phyloP scores from a whole-genome alignment of 2,888 invertebrate genomes.

The Nebria salina region DNA sequence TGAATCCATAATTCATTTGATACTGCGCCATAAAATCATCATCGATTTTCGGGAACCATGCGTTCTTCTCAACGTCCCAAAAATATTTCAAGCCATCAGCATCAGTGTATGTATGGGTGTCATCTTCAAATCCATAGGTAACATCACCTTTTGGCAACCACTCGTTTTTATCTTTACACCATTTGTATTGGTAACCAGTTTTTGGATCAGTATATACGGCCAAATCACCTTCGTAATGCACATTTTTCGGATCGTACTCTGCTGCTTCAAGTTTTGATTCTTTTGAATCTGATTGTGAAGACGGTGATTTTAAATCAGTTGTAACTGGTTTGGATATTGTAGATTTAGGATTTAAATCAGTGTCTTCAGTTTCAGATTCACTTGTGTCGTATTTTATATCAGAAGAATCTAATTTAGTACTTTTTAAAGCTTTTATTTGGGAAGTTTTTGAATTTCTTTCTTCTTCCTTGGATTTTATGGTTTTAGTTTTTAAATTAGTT shows the following conservation, averaged over 20 bases:
- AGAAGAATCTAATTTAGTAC: background rate
- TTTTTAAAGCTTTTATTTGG: background rate
- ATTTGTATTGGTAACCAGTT: constrained; percentile 73
- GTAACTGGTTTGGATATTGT: background rate
- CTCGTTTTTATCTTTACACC: constrained; percentile 69
- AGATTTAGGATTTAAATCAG: background rate
- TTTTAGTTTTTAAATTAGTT: background rate
- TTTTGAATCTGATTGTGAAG: too few relatives aligned
- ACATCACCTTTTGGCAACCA: constrained; percentile 64
- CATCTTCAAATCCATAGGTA: constrained; percentile 77
- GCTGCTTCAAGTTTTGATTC: constrained; percentile 7
- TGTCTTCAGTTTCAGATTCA: background rate
- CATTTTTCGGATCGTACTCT: constrained; percentile 63
- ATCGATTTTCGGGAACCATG: constrained; percentile 97
- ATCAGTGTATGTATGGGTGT: constrained; percentile 83
- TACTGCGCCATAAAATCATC: constrained; percentile 96
- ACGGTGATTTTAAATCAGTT: background rate
- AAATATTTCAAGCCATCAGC: constrained; percentile 89
- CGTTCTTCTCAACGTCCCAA: constrained; percentile 90
- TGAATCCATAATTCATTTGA: constrained; percentile 93
- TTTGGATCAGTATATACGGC: constrained; percentile 81
- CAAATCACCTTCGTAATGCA: constrained; percentile 75
- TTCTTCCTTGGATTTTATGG: background rate
- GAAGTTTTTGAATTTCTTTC: background rate
- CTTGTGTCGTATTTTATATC: background rate